Percentiles rank a stretch among this genome's conserved stretches.
These are phyloP conservation scores for Oncorhynchus clarkii DNA, from an alignment of 2,113 vertebrate species.

Conservation along the genomic window DNA sequence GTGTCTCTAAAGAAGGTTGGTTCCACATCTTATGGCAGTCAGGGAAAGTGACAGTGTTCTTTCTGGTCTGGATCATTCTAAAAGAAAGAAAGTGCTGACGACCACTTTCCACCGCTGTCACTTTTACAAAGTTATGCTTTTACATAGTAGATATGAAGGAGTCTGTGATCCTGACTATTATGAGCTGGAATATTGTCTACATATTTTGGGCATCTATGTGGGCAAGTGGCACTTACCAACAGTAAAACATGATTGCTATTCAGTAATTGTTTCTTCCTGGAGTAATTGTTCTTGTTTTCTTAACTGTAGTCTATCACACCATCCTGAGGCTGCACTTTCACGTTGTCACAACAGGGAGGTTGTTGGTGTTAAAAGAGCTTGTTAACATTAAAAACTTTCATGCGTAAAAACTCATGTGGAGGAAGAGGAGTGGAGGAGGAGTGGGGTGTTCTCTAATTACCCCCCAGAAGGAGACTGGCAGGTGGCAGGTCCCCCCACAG, in stretches of 20 bases:
- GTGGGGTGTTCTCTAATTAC: not conserved
- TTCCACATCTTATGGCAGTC: not conserved
- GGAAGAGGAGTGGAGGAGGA: not conserved
- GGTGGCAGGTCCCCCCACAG: not conserved
- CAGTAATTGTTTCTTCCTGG: not conserved
- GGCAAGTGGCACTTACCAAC: not conserved
- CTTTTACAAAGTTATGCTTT: not conserved
- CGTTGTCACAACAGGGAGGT: no score
- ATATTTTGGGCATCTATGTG: not conserved
- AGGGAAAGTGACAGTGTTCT: slow-evolving; percentile 5
- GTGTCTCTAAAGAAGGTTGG: slow-evolving; percentile 17
- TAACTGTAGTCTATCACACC: no score
- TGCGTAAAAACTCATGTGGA: not conserved
- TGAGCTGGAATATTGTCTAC: not conserved
- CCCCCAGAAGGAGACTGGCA: not conserved
- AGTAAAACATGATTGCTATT: not conserved
- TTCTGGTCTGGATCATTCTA: slow-evolving; percentile 13
- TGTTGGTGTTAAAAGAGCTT: no score
- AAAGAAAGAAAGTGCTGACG: slow-evolving; percentile 19
- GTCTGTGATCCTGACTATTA: not conserved
- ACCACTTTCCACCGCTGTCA: slow-evolving; percentile 15
- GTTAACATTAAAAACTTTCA: not conserved
- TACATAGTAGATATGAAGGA: not conserved
- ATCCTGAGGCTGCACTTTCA: no score
- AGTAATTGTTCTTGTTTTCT: no score